Percentiles rank a stretch among this genome's conserved stretches.
Conservation (phyloP, 2,888 invertebrate species). For the Alviniconcha strummeri region DNA sequence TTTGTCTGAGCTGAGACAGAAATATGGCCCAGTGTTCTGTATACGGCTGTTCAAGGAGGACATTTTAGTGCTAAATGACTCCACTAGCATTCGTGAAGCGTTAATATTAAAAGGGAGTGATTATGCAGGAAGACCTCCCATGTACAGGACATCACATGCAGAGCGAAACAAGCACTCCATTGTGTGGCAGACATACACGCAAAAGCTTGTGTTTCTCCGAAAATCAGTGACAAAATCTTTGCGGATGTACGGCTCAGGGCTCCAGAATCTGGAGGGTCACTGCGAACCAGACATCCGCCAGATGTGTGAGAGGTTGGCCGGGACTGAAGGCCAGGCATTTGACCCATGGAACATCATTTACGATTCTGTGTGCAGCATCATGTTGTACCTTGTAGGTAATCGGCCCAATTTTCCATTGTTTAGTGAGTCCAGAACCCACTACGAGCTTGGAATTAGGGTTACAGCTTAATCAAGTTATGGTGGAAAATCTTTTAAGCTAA, state of each 20-base stretch:
- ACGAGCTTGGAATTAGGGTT: too few species aligned
- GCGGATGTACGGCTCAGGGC: conserved; percentile 54
- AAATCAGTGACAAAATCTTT: conserved; percentile 53
- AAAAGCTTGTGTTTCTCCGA: conserved; percentile 56
- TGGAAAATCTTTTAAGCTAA: too few species aligned
- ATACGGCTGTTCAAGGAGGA: conserved; percentile 56
- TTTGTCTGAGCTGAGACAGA: conserved; percentile 51
- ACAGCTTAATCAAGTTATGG: too few species aligned
- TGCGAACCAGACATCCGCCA: conserved; percentile 51
- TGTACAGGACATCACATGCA: conserved; percentile 54
- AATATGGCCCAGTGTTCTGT: conserved; percentile 59
- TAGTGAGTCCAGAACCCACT: too few species aligned
- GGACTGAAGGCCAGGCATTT: conserved; percentile 37
- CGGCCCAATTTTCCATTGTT: too few species aligned
- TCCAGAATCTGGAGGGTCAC: conserved; percentile 49
- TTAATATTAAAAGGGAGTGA: conserved; percentile 54
- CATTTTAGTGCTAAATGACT: conserved; percentile 62
- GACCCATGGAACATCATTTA: conserved; percentile 53
- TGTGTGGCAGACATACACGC: conserved; percentile 63
- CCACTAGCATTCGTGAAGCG: conserved; percentile 56
- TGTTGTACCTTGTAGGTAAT: conserved; percentile 58
- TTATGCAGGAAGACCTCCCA: conserved; percentile 62
- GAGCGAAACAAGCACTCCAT: conserved; percentile 54
- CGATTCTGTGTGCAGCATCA: conserved; percentile 56
- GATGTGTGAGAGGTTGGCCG: conserved; percentile 43